Percentiles rank a stretch among this genome's conserved stretches.
phyloP scores from a whole-genome alignment of 2,797 vertebrate genomes.

The Anguilla pacifica region DNA sequence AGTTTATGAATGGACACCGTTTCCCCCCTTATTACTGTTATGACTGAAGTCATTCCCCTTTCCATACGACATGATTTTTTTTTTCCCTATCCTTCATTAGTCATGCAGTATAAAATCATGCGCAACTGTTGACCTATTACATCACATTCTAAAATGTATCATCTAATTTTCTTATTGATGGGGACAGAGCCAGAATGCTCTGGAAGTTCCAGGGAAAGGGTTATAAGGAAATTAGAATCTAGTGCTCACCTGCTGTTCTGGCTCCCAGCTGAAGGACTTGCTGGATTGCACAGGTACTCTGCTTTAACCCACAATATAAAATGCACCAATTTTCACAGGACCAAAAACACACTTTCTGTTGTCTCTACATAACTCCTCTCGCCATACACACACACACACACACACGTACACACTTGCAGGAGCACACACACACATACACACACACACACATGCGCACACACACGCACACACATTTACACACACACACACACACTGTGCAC shows the following conservation, averaged over 20 bases:
- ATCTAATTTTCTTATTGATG: neutral
- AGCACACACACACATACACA: neutral
- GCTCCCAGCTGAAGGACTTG: neutral
- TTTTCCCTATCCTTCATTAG: neutral
- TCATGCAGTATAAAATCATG: neutral
- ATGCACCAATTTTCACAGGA: neutral
- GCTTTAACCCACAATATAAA: neutral
- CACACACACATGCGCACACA: neutral
- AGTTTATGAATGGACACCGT: neutral
- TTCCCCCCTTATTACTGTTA: neutral
- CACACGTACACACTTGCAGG: neutral
- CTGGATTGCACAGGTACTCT: neutral
- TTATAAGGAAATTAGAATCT: neutral
- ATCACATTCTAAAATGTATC: neutral
- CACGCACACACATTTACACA: neutral
- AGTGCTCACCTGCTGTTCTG: neutral
- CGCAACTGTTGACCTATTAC: neutral
- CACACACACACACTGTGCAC: neutral
- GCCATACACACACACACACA: neutral
- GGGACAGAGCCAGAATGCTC: neutral
- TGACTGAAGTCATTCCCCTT: neutral
- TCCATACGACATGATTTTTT: neutral
- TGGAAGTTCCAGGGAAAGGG: neutral
- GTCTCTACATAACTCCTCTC: neutral
- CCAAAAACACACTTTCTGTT: neutral